Evolutionary conservation across 2,797 vertebrate species (phyloP), one percentile per base, ranked within the genome.

Genomic region (Furcifer pardalis): DNA sequence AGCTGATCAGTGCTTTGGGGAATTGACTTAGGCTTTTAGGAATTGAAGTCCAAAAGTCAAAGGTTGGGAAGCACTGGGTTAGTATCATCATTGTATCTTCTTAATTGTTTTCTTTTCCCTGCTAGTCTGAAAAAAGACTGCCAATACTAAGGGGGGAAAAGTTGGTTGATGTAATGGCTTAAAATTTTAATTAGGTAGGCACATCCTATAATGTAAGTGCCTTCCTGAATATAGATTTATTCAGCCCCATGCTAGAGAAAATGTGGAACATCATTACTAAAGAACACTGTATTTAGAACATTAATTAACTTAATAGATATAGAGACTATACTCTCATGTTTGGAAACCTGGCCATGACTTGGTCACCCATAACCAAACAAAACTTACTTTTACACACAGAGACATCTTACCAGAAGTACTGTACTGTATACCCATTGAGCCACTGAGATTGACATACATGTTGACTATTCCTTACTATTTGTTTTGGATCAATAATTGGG

Each of bases 211-310:
- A 77, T 71, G 15, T 7, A 71, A 63, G 56, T 60, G 52, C 35
- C 37, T 32, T 66, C 17, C 65, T 77, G 30, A 35, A 65, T 60
- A 25, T 40, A 75, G 72, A 59, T 59, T 77, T 37, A n/a, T 32
- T 15, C 13, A 69, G 9, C 44, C 17, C 30, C 75, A 25, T 83
- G 63, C 25, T 2, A 7, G 66, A 23, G 19, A 30, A 83, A 68
- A 77, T 15, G 19, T 30, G 1, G 63, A 65, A 37, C 59, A 49
- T 56, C 8, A 77, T 84, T 46, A 82, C 73, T 32, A 78, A 75
- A 85, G 83, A 56, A 77, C 40, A 71, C 25, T 77, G 1, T 37
- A 3, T 78, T 89, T 73, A 65, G 75, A 88, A 85, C 7, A 40
- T 30, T 63, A 27, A 72, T 82, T 46, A 87, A 71, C 56, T 9